Evolutionary conservation across 2,797 vertebrate genomes (phyloP), one percentile per base, ranked within the genome.

Genomic region (Ceyx erithaca): DNA sequence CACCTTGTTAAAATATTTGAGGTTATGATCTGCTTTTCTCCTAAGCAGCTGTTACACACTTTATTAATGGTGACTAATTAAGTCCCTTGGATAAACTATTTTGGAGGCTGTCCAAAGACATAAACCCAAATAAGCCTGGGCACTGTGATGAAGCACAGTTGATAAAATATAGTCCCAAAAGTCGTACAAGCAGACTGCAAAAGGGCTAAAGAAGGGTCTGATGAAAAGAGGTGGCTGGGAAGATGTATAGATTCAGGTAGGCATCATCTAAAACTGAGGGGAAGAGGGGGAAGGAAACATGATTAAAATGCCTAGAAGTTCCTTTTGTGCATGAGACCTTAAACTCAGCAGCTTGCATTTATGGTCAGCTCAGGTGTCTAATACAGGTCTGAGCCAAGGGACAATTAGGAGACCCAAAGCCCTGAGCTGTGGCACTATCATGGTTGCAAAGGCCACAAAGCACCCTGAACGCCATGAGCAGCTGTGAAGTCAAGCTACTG

Each of bases 61-160:
- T 92, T 89, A 90, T 95, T 94, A 94, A 94, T 91, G 55, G 72
- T 55, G 58, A 64, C 90, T 94, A 93, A 93, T 93, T 95, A 91
- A 95, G 40, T 62, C 1, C 1, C 62, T 93, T 80, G 72, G 72
- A 92, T 94, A 37, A 93, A 92, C 33, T 77, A 54, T 69, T 87
- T 87, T 95, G 92, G 92, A 91, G 15, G 43, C 69, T 62, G 20
- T 92, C 79, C 92, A 95, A 91, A 93, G 76, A 85, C 81, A 92
- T 71, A 94, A 94, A 95, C 80, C 61, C 78, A 92, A 88, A 86
- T 79, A 86, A 94, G 72, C 30, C 54, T 73, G 62, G 43, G 51
- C 28, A 73, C 37, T 43, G 35, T 1, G 5, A 72, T 76, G 41
- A 92, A 93, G 80, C 59, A 76, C 15, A 80, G 51, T 14, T 40